phyloP scores from a whole-genome alignment of 2,113 vertebrate genomes.

The Catagonus wagneri region DNA sequence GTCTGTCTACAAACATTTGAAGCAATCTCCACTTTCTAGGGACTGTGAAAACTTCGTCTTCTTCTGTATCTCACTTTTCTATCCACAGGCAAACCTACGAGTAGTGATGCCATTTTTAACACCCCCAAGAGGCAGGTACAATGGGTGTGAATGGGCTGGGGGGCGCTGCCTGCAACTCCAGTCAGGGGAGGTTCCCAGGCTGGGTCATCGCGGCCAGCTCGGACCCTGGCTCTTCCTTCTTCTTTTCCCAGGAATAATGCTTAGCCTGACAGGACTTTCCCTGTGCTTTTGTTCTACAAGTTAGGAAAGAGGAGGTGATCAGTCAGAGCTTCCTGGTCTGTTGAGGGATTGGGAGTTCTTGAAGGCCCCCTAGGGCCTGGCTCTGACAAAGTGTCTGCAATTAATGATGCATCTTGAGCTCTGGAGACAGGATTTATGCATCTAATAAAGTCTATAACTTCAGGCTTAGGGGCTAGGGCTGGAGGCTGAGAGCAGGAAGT shows the following conservation, averaged over 20 bases:
- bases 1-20: not conserved
- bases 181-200: not conserved
- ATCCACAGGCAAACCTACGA: not conserved
- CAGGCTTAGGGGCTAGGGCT: slow-evolving; percentile 64
- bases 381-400: slow-evolving; percentile 75
- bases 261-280: not conserved
- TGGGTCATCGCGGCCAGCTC: not conserved
- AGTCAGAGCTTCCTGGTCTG: slow-evolving; percentile 63
- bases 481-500: slow-evolving; percentile 65
- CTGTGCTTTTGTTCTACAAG: not conserved
- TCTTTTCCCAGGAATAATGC: not conserved
- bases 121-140: not conserved
- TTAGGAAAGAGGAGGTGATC: slow-evolving; percentile 41
- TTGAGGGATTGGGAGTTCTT: slow-evolving; percentile 75
- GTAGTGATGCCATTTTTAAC: not conserved
- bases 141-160: not conserved
- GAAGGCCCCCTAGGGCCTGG: slow-evolving; percentile 60
- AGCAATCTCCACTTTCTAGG: not conserved
- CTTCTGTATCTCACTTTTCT: not conserved
- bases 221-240: not conserved
- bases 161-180: not conserved
- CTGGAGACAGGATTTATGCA: slow-evolving; percentile 81
- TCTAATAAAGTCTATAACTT: slow-evolving; percentile 79
- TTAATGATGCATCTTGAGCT: slow-evolving; percentile 73
- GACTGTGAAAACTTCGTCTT: not conserved